phyloP scores from a whole-genome alignment of 1,140 invertebrate genomes.

The Cotesia chilonis region DNA sequence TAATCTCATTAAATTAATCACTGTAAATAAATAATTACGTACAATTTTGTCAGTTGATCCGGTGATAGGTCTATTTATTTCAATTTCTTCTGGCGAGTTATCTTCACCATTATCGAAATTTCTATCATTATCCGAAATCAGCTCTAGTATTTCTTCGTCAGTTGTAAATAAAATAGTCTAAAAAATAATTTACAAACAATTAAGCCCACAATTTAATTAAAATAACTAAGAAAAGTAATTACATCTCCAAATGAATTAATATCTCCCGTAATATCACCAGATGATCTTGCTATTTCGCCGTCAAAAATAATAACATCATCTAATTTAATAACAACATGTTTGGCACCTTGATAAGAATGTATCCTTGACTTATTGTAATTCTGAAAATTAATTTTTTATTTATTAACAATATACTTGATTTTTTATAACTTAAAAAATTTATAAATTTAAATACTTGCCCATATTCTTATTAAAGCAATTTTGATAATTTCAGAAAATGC shows the following conservation, averaged over 20 bases:
- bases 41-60: conserved; percentile 58
- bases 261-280: conserved; percentile 75
- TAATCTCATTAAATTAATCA: conserved; percentile 1
- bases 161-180: conserved; percentile 86
- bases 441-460: conserved; percentile 67
- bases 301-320: conserved; percentile 76
- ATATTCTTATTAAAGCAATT: conserved; percentile 79
- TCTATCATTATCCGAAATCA: conserved; percentile 76
- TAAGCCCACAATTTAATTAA: conserved; percentile 24
- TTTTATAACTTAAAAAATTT: too few relatives aligned
- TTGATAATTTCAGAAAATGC: conserved; percentile 68
- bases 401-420: neutral
- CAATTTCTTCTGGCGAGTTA: conserved; percentile 47
- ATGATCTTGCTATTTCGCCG: conserved; percentile 82
- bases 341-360: conserved; percentile 79
- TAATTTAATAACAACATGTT: conserved; percentile 75
- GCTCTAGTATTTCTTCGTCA: conserved; percentile 77
- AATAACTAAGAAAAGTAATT: conserved; percentile 55
- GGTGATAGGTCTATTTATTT: conserved; percentile 69
- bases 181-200: conserved; percentile 43
- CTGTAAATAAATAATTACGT: conserved; percentile 12
- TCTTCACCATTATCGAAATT: conserved; percentile 70
- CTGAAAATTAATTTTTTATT: conserved; percentile 63
- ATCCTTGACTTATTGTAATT: conserved; percentile 89
- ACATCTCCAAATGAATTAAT: conserved; percentile 83